Percentiles rank a stretch among this genome's conserved stretches.
Evolutionary conservation across 2,113 vertebrate genomes (phyloP).

Genomic region (Nothoprocta pentlandii): DNA sequence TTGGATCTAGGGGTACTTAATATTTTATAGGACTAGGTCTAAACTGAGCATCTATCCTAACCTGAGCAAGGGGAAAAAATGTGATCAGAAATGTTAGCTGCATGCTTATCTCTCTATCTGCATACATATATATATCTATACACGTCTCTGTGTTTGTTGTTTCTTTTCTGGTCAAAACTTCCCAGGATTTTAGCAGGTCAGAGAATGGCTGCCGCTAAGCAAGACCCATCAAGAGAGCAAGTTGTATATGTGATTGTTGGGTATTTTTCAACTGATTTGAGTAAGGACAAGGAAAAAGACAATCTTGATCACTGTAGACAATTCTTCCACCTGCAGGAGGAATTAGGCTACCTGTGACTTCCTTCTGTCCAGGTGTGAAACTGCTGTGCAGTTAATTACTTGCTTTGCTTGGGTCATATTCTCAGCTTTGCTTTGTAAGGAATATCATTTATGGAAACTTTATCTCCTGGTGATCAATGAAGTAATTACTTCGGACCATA

Average conservation of each 20-base stretch:
- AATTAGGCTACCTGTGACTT: background rate
- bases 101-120: background rate
- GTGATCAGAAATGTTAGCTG: background rate
- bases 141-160: accelerated
- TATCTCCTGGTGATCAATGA: conserved; percentile 1
- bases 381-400: background rate
- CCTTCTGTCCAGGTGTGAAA: background rate
- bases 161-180: background rate
- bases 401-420: background rate
- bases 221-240: background rate
- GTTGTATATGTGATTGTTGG: background rate
- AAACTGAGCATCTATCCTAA: background rate
- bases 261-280: background rate
- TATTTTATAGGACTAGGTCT: background rate
- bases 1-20: background rate
- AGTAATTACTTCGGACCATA: background rate
- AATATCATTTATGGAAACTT: background rate
- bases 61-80: background rate
- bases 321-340: background rate
- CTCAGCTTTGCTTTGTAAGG: conserved; percentile 6
- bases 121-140: accelerated
- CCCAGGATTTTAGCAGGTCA: background rate
- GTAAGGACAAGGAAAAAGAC: background rate
- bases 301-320: background rate
- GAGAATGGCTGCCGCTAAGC: background rate